Conservation (phyloP, 2,888 invertebrate species). For the Hydrotaea diabolus region DNA sequence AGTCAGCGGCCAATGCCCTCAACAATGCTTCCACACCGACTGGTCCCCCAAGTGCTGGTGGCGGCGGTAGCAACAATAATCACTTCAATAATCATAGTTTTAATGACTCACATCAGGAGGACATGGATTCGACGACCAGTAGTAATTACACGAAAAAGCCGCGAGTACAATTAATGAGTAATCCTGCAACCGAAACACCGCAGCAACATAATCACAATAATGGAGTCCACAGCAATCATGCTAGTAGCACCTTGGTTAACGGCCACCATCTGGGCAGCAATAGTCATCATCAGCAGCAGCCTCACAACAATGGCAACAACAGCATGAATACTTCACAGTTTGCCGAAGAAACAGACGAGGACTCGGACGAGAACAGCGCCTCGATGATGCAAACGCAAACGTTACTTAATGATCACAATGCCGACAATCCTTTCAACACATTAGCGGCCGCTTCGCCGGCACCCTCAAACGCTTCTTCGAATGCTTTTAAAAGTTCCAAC, state of each 20-base stretch:
- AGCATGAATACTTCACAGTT: constrained; percentile 68
- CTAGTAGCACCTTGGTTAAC: neutral
- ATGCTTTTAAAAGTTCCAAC: constrained; percentile 68
- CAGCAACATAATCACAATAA: constrained; percentile 56
- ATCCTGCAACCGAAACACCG: constrained; percentile 29
- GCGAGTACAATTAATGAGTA: constrained; percentile 74
- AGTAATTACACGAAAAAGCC: constrained; percentile 76
- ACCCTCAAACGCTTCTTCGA: constrained; percentile 58
- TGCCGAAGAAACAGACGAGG: constrained; percentile 74
- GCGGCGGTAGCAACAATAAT: constrained; percentile 37
- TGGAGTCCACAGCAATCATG: neutral
- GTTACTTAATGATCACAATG: constrained; percentile 69
- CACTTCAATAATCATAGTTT: constrained; percentile 61
- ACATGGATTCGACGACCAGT: constrained; percentile 74
- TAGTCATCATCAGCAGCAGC: neutral
- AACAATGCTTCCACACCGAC: neutral
- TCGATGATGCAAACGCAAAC: constrained; percentile 73
- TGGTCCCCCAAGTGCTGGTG: constrained; percentile 18
- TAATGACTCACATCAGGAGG: constrained; percentile 70
- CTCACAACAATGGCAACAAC: constrained; percentile 56
- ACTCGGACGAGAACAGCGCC: constrained; percentile 77
- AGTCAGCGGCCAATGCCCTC: constrained; percentile 68
- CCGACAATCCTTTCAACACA: constrained; percentile 70
- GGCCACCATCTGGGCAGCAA: neutral
- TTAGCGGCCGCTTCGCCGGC: constrained; percentile 61